phyloP scores from a whole-genome alignment of 2,113 vertebrate genomes.

The Ceuthmochares aereus region DNA sequence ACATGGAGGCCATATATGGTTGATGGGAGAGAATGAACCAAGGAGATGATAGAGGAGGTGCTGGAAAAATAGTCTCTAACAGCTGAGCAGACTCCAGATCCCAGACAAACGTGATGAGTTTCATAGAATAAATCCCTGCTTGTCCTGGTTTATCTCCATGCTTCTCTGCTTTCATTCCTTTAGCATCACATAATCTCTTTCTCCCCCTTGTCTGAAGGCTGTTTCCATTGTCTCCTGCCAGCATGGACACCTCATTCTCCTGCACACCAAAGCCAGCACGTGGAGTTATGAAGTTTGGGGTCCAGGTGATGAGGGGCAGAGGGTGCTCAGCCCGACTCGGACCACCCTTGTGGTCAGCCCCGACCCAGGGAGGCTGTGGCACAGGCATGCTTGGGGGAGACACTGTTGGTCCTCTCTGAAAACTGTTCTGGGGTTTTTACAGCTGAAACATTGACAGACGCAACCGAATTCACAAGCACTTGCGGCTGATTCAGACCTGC shows the following conservation, averaged over 20 bases:
- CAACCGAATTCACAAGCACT: neutral
- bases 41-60: slow-evolving; percentile 41
- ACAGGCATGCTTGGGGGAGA: too few species aligned
- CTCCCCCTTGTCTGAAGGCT: accelerated
- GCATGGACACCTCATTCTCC: accelerated
- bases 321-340: accelerated
- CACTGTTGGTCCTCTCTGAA: too few species aligned
- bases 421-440: neutral
- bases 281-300: accelerated
- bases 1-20: slow-evolving; percentile 21
- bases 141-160: neutral
- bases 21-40: slow-evolving; percentile 34
- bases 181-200: neutral
- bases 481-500: neutral
- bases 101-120: neutral
- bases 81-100: slow-evolving; percentile 5
- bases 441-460: neutral
- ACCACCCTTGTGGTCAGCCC: too few species aligned
- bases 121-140: neutral
- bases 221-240: accelerated
- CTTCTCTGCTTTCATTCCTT: neutral
- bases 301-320: neutral
- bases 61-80: slow-evolving; percentile 44
- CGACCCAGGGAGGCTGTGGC: too few species aligned
- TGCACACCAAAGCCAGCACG: accelerated